Base-by-base conservation (phyloP, 2,888 invertebrate species). In the Zootermopsis nevadensis region DNA sequence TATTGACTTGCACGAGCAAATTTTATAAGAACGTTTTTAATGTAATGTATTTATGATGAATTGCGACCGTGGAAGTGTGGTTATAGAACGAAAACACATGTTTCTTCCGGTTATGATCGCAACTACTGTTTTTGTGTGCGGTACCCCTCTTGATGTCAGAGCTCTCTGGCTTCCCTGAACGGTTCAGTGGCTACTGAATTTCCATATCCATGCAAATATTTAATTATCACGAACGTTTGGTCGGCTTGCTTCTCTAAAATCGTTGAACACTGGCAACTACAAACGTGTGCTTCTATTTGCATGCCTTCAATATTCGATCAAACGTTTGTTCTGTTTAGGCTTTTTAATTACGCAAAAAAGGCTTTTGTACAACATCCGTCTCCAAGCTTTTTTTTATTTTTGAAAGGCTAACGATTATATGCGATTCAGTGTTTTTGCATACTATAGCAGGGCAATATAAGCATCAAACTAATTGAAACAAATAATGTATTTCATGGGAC, bases 141-240 rank as follows among this genome's bases (percentile, higher is more conserved):
- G 19, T 19, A 48, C 19, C 19, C 15, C 48, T 4, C 19, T 48
- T 48, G 48, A 4, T 48, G 42, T 48, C 19, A 15, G 19, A 48
- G 19, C 48, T 15, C 48, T 15, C 48, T 19, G 48, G 19, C 48
- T 48, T 15, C 12, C 19, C 15, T 48, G 19, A 15, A 48, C 48
- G 48, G 48, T 48, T 48, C 19, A 48, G 48, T 48, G 60, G n/a
- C 60, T 27, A 8, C 27, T 60, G 60, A n/a, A 60, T 60, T 60
- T 27, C 8, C 60, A 60, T 60, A 60, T 60, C 27, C 60, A 60
- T 60, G 27, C 60, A 60, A 60, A 60, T 60, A 60, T 60, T 60
- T 60, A 60, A 60, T 60, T 60, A 60, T n/a, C 27, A n/a, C 27
- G n/a, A 60, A 8, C 60, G n/a, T 60, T 60, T 19, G 1, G 27